These are phyloP conservation scores for Cryptocheilus praepositus DNA, from an alignment of 2,888 invertebrate species.

Conservation along the genomic window DNA sequence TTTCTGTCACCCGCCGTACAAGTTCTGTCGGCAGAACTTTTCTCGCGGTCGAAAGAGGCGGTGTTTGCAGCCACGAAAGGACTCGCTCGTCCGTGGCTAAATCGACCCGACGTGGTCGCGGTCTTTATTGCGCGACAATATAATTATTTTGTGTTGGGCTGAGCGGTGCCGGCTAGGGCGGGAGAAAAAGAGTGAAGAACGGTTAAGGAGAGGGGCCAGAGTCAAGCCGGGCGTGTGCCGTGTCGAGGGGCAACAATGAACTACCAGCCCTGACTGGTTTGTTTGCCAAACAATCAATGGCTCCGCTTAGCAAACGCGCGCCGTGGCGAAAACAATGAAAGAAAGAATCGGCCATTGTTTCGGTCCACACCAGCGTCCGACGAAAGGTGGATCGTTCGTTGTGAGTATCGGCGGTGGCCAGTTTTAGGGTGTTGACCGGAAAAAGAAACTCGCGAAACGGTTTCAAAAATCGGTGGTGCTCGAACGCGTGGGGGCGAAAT, in stretches of 20 bases:
- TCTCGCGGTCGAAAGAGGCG: conserved; percentile 19
- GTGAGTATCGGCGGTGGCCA: no score
- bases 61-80: conserved; percentile 41
- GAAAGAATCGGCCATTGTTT: conserved; percentile 43
- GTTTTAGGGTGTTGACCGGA: no score
- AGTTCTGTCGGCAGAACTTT: no score
- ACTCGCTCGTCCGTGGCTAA: conserved; percentile 55
- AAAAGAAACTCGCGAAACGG: no score
- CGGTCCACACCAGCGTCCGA: no score
- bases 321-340: conserved; percentile 37
- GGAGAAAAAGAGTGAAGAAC: background rate
- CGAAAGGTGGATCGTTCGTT: no score
- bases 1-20: no score
- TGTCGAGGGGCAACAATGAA: conserved; percentile 46
- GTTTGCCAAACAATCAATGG: conserved; percentile 61
- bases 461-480: no score
- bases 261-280: conserved; percentile 46
- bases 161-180: conserved; percentile 9
- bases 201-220: background rate
- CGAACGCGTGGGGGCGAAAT: no score
- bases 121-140: conserved; percentile 66
- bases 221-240: conserved; percentile 56
- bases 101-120: conserved; percentile 53
- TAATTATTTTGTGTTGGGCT: conserved; percentile 59
- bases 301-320: conserved; percentile 9